These are phyloP conservation scores for Diogma glabrata DNA, from an alignment of 2,888 invertebrate genomes.

Conservation along the genomic window DNA sequence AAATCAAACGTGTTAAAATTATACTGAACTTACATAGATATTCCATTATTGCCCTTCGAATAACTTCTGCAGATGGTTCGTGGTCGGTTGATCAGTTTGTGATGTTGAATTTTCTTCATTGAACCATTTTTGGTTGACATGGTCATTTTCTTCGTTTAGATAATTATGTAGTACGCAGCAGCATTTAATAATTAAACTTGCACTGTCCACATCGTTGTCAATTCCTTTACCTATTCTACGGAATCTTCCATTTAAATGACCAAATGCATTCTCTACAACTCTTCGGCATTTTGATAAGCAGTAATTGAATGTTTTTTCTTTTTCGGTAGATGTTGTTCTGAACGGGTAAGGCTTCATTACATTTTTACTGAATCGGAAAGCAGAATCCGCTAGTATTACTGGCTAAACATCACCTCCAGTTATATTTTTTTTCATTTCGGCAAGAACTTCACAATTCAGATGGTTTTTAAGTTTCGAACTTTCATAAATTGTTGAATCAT, in stretches of 20 bases:
- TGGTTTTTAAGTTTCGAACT: background rate
- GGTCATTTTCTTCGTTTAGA: background rate
- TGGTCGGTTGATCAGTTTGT: no score
- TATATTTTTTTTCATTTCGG: background rate
- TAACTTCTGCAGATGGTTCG: no score
- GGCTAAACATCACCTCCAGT: background rate
- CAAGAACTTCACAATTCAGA: background rate
- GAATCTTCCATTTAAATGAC: background rate
- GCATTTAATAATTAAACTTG: background rate
- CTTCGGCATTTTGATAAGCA: no score
- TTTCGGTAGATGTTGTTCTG: no score
- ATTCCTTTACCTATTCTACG: background rate
- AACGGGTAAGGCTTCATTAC: background rate
- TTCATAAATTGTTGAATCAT: slow-evolving; percentile 7
- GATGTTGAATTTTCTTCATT: no score
- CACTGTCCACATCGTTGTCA: background rate
- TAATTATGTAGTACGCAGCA: background rate
- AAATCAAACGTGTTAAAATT: no score
- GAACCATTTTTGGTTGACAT: background rate
- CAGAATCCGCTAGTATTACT: background rate
- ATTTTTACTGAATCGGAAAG: background rate
- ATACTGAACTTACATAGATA: no score
- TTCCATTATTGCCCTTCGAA: no score
- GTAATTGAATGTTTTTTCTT: no score
- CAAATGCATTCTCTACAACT: background rate